Percentiles rank a stretch among this genome's conserved stretches.
phyloP scores from a whole-genome alignment of 1,140 invertebrate genomes.

The Danaus melanippus region DNA sequence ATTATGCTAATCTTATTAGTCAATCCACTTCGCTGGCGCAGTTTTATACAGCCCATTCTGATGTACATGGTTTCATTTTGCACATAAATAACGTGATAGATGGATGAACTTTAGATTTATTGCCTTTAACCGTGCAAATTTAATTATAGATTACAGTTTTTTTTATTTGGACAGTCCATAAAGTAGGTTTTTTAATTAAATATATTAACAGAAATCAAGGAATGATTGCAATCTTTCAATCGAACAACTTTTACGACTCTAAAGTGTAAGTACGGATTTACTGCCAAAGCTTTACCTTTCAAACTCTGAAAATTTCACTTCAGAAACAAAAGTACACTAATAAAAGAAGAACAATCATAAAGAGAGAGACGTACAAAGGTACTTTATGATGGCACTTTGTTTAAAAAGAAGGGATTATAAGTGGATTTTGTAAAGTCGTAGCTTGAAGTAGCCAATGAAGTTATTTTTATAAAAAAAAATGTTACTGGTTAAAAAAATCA shows the following conservation, averaged over 20 bases:
- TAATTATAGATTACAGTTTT: too few relatives aligned
- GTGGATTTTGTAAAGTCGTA: constrained; percentile 24
- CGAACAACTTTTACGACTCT: constrained; percentile 53
- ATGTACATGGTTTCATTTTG: too few relatives aligned
- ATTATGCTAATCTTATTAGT: constrained; percentile 68
- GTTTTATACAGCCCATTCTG: constrained; percentile 26
- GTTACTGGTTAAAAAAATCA: too few relatives aligned
- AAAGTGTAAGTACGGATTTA: constrained; percentile 61
- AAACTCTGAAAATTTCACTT: constrained; percentile 64
- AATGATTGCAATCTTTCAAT: constrained; percentile 49
- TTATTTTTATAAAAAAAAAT: too few relatives aligned
- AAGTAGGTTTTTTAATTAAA: too few relatives aligned
- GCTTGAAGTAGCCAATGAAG: not conserved
- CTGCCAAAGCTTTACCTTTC: constrained; percentile 49
- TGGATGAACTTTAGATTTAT: too few relatives aligned
- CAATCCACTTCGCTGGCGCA: constrained; percentile 47
- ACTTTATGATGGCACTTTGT: constrained; percentile 25
- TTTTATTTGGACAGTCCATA: too few relatives aligned
- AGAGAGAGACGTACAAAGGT: constrained; percentile 52
- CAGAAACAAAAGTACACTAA: constrained; percentile 68
- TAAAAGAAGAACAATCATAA: constrained; percentile 70
- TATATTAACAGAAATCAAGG: constrained; percentile 4
- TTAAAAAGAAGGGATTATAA: constrained; percentile 35
- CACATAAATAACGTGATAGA: too few relatives aligned
- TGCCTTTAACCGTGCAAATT: too few relatives aligned